These are phyloP conservation scores for Pangasius larnaudii DNA, from an alignment of 2,797 vertebrate species.

Conservation along the genomic window DNA sequence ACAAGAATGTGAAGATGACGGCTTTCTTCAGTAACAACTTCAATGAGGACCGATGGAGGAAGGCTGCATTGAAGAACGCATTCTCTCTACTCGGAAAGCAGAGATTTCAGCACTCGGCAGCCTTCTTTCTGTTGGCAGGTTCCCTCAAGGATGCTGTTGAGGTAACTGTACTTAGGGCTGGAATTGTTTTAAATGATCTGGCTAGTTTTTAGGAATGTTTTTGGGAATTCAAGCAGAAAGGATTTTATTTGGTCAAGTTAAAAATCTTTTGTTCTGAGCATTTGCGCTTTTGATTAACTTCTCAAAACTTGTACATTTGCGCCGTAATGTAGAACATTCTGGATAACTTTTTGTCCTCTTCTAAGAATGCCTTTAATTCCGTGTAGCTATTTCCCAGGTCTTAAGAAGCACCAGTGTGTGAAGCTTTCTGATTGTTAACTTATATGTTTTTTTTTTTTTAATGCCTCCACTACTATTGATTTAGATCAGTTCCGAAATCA, in stretches of 20 bases:
- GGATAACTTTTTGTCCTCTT: background rate
- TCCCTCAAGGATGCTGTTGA: conserved; percentile 97
- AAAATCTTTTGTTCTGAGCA: background rate
- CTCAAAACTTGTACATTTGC: background rate
- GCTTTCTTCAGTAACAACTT: conserved; percentile 98
- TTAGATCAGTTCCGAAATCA: background rate
- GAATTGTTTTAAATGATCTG: background rate
- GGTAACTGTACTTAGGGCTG: conserved; percentile 73
- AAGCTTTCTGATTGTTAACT: background rate
- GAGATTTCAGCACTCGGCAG: conserved; percentile 96
- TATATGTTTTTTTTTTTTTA: background rate
- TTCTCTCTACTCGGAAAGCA: conserved; percentile 97
- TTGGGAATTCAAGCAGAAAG: background rate
- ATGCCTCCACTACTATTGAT: background rate
- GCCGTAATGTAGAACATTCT: background rate
- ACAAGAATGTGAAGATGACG: conserved; percentile 93
- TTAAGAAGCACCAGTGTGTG: background rate
- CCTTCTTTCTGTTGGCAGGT: conserved; percentile 95
- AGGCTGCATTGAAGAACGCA: conserved; percentile 96
- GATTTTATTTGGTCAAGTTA: background rate
- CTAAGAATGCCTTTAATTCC: background rate
- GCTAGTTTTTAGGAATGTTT: background rate
- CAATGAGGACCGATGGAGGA: conserved; percentile 94
- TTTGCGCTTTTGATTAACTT: background rate
- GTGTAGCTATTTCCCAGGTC: background rate